phyloP scores from a whole-genome alignment of 2,888 invertebrate genomes.

The Epicampocera succincta region DNA sequence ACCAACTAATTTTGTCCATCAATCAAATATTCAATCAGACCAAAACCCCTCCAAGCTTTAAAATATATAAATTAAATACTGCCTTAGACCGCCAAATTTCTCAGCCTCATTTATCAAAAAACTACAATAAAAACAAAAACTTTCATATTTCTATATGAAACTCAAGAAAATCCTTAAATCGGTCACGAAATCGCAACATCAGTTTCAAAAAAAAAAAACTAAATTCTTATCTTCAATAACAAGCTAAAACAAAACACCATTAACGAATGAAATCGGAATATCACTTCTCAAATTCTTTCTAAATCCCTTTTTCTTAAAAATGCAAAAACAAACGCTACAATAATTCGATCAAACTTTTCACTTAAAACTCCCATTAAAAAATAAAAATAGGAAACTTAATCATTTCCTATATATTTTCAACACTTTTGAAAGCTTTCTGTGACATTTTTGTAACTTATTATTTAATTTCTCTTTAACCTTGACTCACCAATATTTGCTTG shows the following conservation, averaged over 20 bases:
- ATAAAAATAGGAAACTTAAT: too few species aligned
- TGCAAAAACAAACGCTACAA: constrained; percentile 43
- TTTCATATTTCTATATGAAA: constrained; percentile 49
- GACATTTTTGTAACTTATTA: too few species aligned
- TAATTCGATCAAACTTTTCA: constrained; percentile 56
- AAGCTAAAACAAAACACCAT: constrained; percentile 39
- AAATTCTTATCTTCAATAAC: constrained; percentile 45
- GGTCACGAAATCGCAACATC: constrained; percentile 49
- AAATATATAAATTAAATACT: constrained; percentile 38
- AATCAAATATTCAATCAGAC: constrained; percentile 42
- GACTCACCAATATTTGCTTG: too few species aligned
- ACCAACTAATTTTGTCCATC: constrained; percentile 25
- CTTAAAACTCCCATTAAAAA: constrained; percentile 25
- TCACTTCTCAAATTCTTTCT: constrained; percentile 38
- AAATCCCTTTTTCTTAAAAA: constrained; percentile 51
- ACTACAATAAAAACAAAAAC: constrained; percentile 34
- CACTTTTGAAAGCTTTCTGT: too few species aligned
- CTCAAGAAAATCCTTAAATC: constrained; percentile 41
- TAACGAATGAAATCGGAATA: constrained; percentile 27
- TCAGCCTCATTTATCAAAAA: constrained; percentile 54
- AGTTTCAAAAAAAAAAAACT: constrained; percentile 20
- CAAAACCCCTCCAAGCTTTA: constrained; percentile 55
- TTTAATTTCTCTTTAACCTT: too few species aligned
- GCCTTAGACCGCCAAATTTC: constrained; percentile 44
- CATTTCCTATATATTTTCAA: too few species aligned